Evolutionary conservation across 2,888 invertebrate species (phyloP).

Genomic region (Notodonta dromedarius): DNA sequence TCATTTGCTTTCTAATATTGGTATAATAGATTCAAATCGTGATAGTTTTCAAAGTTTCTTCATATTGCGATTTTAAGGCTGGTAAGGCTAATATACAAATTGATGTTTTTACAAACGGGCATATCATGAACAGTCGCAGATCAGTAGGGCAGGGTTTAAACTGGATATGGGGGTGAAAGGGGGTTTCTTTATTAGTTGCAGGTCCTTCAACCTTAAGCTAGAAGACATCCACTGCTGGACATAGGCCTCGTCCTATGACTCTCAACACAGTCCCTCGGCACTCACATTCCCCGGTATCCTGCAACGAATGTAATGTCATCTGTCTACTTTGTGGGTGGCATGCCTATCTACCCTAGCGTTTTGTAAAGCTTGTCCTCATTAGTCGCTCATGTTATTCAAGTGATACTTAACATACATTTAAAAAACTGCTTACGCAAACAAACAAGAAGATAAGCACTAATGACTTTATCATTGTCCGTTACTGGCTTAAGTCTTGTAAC

Average conservation of each 20-base stretch:
- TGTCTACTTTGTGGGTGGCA: too few relatives aligned
- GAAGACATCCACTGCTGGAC: too few relatives aligned
- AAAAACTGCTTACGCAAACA: slow-evolving; percentile 19
- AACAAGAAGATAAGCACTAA: slow-evolving; percentile 19
- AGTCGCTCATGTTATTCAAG: background rate
- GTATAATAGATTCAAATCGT: slow-evolving; percentile 23
- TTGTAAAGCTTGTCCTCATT: background rate
- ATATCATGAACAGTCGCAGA: too few relatives aligned
- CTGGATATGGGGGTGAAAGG: too few relatives aligned
- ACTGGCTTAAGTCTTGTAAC: slow-evolving; percentile 15
- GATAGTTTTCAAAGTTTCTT: slow-evolving; percentile 23
- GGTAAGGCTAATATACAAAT: background rate
- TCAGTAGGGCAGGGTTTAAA: too few relatives aligned
- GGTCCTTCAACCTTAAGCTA: too few relatives aligned
- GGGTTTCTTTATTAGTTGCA: too few relatives aligned
- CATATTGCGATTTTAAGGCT: slow-evolving; percentile 20
- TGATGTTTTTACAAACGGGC: background rate
- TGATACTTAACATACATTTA: slow-evolving; percentile 3
- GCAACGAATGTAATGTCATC: too few relatives aligned
- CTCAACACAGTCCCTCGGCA: too few relatives aligned
- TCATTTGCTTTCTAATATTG: slow-evolving; percentile 27
- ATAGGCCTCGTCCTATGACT: too few relatives aligned
- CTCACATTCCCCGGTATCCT: too few relatives aligned
- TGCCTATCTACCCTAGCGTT: background rate
- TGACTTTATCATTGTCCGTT: slow-evolving; percentile 26